A percentile compares a stretch with the other conserved stretches of the same genome.
These are phyloP conservation scores for Coccyzus lansbergi DNA, from an alignment of 2,797 vertebrate genomes.

Conservation along the genomic window DNA sequence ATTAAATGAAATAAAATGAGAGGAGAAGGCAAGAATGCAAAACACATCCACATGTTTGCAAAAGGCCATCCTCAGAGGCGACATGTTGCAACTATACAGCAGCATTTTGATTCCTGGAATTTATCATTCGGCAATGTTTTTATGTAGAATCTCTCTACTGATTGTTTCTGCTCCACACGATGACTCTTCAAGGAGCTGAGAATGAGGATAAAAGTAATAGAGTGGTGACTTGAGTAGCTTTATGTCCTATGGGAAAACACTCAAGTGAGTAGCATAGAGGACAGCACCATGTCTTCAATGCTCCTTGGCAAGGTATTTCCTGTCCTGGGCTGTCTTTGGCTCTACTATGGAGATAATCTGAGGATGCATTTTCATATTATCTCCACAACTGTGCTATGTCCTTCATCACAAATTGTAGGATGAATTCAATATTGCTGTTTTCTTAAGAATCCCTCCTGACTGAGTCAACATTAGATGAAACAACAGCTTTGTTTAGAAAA, in stretches of 20 bases:
- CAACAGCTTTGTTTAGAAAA: not conserved
- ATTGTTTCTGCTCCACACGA: not conserved
- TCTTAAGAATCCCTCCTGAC: not conserved
- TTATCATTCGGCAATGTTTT: not conserved
- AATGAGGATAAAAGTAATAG: not conserved
- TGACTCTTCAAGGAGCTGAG: not conserved
- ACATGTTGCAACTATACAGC: not conserved
- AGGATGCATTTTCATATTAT: not conserved
- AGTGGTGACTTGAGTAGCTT: not conserved
- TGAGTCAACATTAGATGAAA: not conserved
- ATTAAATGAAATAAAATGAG: conserved; percentile 51
- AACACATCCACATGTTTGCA: conserved; percentile 43
- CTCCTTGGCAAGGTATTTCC: not conserved
- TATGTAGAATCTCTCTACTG: not conserved
- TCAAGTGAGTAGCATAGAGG: not conserved
- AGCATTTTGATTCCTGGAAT: not conserved
- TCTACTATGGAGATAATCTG: not conserved
- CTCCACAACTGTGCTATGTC: not conserved
- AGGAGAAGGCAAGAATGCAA: conserved; percentile 54
- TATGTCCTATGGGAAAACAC: not conserved
- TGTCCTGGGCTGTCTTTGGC: not conserved
- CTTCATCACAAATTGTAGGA: not conserved
- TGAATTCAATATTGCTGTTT: not conserved
- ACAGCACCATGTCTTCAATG: not conserved
- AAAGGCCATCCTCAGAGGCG: conserved; percentile 12